These are phyloP conservation scores for Eupithecia abbreviata DNA, from an alignment of 2,888 invertebrate genomes.

Conservation along the genomic window DNA sequence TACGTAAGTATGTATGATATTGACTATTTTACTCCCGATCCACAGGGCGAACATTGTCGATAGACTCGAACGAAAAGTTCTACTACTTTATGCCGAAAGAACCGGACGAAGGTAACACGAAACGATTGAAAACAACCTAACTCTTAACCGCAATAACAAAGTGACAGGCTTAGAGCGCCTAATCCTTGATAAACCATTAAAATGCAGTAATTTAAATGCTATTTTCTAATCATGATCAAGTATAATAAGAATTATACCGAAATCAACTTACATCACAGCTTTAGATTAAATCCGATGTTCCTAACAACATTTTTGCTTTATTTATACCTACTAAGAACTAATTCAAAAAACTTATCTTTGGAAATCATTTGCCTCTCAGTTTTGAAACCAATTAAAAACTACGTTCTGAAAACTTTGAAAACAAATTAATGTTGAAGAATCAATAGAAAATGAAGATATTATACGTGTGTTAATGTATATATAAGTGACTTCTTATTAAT, in stretches of 20 bases:
- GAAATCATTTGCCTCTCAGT: background rate
- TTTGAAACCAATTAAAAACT: background rate
- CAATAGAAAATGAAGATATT: background rate
- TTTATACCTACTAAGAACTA: conserved; percentile 25
- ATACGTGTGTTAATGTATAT: too few species aligned
- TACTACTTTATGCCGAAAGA: conserved; percentile 80
- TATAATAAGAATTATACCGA: conserved; percentile 44
- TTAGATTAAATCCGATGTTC: conserved; percentile 30
- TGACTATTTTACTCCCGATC: conserved; percentile 65
- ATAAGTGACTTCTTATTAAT: too few species aligned
- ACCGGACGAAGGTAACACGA: conserved; percentile 78
- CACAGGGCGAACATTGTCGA: conserved; percentile 81
- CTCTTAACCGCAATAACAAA: conserved; percentile 79
- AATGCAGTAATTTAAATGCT: conserved; percentile 58
- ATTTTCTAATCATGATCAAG: conserved; percentile 60
- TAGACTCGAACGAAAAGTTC: conserved; percentile 78
- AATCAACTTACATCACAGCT: conserved; percentile 35
- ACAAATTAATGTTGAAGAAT: background rate
- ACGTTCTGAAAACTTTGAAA: background rate
- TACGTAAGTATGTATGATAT: conserved; percentile 50
- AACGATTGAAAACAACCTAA: conserved; percentile 71
- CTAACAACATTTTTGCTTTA: conserved; percentile 40
- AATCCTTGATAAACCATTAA: conserved; percentile 68
- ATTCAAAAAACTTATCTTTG: background rate
- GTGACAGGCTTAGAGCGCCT: conserved; percentile 78